A percentile compares a stretch with the other conserved stretches of the same genome.
Conservation (phyloP, 2,113 vertebrate genomes). For the Chroicocephalus ridibundus region DNA sequence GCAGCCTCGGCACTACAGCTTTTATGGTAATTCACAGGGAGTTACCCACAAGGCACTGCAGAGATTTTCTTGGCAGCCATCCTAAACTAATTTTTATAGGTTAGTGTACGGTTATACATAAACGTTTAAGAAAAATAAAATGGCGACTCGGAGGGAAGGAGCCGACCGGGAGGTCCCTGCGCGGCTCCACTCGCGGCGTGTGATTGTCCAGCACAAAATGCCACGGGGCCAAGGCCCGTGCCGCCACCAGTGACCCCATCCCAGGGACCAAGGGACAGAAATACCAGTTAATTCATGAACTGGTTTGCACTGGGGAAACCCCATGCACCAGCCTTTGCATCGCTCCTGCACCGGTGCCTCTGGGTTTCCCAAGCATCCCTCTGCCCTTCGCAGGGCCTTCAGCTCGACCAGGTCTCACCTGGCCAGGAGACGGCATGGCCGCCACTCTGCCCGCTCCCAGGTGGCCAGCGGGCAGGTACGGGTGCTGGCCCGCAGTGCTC, state of each 20-base stretch:
- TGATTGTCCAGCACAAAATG: rapidly evolving
- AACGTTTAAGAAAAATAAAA: constrained; percentile 38
- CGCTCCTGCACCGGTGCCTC: rapidly evolving
- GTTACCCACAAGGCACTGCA: constrained; percentile 79
- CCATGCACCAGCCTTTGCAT: rapidly evolving
- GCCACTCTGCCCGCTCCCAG: not conserved
- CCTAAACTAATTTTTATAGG: constrained; percentile 75
- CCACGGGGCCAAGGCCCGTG: rapidly evolving
- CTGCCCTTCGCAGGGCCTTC: not conserved
- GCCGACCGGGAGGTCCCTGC: not conserved
- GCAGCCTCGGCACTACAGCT: constrained; percentile 56
- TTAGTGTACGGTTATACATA: constrained; percentile 46
- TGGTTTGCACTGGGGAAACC: not conserved
- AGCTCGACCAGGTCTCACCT: not conserved
- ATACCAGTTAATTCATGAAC: not conserved
- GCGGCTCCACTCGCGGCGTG: rapidly evolving
- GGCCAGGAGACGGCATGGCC: not conserved
- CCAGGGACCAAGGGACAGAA: rapidly evolving
- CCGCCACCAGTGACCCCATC: rapidly evolving
- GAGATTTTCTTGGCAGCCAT: constrained; percentile 74
- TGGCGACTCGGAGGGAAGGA: not conserved
- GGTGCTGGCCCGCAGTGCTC: not conserved
- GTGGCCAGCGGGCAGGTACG: rapidly evolving
- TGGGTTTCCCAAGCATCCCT: not conserved
- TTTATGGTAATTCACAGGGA: constrained; percentile 74